Conservation (phyloP, 2,888 invertebrate species). For the Dioctria rufipes region DNA sequence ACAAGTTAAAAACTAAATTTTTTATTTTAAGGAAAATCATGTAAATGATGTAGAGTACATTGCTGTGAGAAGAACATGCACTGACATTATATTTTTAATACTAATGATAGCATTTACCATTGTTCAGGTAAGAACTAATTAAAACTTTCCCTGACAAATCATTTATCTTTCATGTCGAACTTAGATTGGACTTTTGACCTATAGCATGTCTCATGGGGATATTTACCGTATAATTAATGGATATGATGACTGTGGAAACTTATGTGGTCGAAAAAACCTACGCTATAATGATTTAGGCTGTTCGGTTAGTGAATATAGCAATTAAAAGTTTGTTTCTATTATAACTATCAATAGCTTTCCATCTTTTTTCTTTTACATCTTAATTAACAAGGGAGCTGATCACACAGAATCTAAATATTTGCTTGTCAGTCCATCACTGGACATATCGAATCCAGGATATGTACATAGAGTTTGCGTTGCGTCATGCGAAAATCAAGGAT, state of each 20-base stretch:
- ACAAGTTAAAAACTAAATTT: not conserved
- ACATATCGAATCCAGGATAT: not conserved
- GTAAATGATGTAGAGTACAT: conserved; percentile 11
- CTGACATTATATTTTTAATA: conserved; percentile 74
- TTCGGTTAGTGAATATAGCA: conserved; percentile 67
- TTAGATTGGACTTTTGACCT: conserved; percentile 68
- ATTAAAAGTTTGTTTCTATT: conserved; percentile 60
- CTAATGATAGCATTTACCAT: conserved; percentile 73
- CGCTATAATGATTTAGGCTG: conserved; percentile 56
- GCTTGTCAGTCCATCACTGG: conserved; percentile 62
- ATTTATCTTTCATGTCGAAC: not conserved
- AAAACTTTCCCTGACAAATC: not conserved
- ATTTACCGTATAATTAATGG: conserved; percentile 76
- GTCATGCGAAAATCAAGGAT: conserved; percentile 63
- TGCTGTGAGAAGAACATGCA: conserved; percentile 70
- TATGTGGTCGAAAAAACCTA: conserved; percentile 73
- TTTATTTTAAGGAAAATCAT: not conserved
- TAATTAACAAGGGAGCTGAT: conserved; percentile 58
- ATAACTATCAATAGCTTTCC: conserved; percentile 58
- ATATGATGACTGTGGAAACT: conserved; percentile 77
- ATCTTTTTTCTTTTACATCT: not conserved
- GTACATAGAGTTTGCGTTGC: conserved; percentile 67
- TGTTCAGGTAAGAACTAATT: conserved; percentile 72
- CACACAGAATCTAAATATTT: conserved; percentile 63
- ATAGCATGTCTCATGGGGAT: conserved; percentile 74